Evolutionary conservation across 2,888 invertebrate species (phyloP).

Genomic region (Euphydryas editha): DNA sequence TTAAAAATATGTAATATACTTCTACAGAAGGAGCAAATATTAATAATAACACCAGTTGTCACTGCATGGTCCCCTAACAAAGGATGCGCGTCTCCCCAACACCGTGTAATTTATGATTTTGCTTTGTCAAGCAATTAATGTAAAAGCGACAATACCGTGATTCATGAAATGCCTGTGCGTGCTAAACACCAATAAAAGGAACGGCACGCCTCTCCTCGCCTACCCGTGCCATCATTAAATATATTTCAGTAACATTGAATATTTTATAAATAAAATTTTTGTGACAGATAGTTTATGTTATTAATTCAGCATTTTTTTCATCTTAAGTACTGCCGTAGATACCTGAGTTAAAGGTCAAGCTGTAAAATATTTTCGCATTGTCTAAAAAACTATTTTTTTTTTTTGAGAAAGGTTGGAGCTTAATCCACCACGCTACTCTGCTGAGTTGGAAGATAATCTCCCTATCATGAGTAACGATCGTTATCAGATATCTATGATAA

Average conservation of each 20-base stretch:
- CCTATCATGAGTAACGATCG: too few species aligned
- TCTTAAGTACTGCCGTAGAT: too few species aligned
- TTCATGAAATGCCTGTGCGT: constrained; percentile 43
- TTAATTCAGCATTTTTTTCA: too few species aligned
- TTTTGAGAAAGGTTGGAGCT: too few species aligned
- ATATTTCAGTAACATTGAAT: not conserved
- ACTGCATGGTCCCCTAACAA: constrained; percentile 19
- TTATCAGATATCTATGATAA: too few species aligned
- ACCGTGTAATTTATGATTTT: constrained; percentile 31
- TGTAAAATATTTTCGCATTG: too few species aligned
- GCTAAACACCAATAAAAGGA: constrained; percentile 36
- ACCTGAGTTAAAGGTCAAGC: too few species aligned
- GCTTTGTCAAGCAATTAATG: constrained; percentile 37
- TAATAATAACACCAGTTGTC: constrained; percentile 7
- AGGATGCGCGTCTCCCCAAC: constrained; percentile 22
- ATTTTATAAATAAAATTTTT: not conserved
- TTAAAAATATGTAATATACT: too few species aligned
- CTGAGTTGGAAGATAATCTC: too few species aligned
- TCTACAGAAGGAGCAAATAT: not conserved
- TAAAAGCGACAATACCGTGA: constrained; percentile 43
- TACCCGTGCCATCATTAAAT: not conserved
- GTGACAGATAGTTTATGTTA: not conserved
- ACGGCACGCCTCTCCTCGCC: constrained; percentile 33
- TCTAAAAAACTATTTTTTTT: too few species aligned
- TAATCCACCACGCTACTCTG: too few species aligned